Conservation (phyloP, 1,140 invertebrate genomes). For the Brevipalpus yothersi region DNA sequence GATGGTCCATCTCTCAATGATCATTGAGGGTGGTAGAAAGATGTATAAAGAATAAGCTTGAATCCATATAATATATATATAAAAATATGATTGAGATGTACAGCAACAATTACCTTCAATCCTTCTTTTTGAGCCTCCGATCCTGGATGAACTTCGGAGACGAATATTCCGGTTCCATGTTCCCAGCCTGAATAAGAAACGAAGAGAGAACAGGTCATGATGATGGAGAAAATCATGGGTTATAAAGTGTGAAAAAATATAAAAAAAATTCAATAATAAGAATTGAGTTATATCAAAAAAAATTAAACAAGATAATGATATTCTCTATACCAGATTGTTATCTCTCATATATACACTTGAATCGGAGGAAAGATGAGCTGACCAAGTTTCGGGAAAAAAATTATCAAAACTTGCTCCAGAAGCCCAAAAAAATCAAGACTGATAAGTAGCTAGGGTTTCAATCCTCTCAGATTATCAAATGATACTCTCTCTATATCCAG, state of each 20-base stretch:
- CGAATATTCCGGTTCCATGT: slow-evolving; percentile 73
- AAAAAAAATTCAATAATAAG: not conserved
- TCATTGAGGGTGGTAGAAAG: too few relatives aligned
- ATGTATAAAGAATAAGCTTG: too few relatives aligned
- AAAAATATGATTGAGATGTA: not conserved
- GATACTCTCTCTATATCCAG: too few relatives aligned
- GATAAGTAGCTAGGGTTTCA: too few relatives aligned
- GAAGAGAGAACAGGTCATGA: not conserved
- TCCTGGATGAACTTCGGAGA: slow-evolving; percentile 56
- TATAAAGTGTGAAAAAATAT: not conserved
- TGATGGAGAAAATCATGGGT: not conserved
- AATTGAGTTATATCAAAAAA: not conserved
- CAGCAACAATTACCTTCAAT: slow-evolving; percentile 36
- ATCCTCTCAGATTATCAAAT: too few relatives aligned
- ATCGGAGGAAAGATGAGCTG: too few relatives aligned
- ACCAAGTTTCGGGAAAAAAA: too few relatives aligned
- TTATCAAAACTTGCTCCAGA: too few relatives aligned
- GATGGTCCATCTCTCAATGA: too few relatives aligned
- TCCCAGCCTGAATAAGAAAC: slow-evolving; percentile 34
- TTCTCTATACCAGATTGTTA: not conserved
- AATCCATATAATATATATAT: too few relatives aligned
- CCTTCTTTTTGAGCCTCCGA: slow-evolving; percentile 72
- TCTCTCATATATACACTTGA: too few relatives aligned
- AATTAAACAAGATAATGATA: not conserved
- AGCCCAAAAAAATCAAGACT: too few relatives aligned